Base-by-base conservation (phyloP, 1,140 invertebrate genomes). In the Lepidurus apus region DNA sequence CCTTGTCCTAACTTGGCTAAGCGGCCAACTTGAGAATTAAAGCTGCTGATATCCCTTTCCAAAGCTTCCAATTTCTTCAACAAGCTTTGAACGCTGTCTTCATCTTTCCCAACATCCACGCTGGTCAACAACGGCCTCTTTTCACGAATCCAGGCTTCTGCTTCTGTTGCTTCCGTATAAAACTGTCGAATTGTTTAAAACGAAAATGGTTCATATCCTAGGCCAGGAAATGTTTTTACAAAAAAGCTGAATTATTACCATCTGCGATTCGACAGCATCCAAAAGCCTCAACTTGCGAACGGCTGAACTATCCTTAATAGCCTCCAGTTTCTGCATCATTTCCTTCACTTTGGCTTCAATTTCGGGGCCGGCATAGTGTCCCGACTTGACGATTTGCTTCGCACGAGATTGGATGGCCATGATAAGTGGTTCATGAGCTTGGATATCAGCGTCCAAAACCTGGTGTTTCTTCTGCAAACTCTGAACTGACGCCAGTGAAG, bases 401-500 rank as follows among this genome's bases (percentile, higher is more conserved):
- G 93, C 93, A 77, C 93, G 87, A 7, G 88, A 88, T 7, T 90
- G 86, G 8, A 96, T 85, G 0, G 90, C 89, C 11, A 89, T 85
- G 3, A 96, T 90, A 1, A 95, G 89, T 0, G 94, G 92, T 84
- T 96, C 94, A 81, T 94, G 90, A 9, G 91, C 91, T 43, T 89
- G 87, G 10, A 97, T 86, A 85, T 97, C 95, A 0, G 93, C 91
- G 84, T 96, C 94, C 6, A 96, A 83, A 1, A 90, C 90, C 81
- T 88, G 87, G 86, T 99, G 97, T 85, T 98, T 98, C 88, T 98
- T 99, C 82, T 98, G 96, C 74, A 99, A 86, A 82, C 93, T 94
- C 84, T 99, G 96, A 0, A 98, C 96, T n/a, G 95, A 92, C 26
- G 93, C 91, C 65, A 99, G 85, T 83, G 93, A 90, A 83, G 88